Evolutionary conservation across 2,113 vertebrate species (phyloP).

Genomic region (Centropristis striata): DNA sequence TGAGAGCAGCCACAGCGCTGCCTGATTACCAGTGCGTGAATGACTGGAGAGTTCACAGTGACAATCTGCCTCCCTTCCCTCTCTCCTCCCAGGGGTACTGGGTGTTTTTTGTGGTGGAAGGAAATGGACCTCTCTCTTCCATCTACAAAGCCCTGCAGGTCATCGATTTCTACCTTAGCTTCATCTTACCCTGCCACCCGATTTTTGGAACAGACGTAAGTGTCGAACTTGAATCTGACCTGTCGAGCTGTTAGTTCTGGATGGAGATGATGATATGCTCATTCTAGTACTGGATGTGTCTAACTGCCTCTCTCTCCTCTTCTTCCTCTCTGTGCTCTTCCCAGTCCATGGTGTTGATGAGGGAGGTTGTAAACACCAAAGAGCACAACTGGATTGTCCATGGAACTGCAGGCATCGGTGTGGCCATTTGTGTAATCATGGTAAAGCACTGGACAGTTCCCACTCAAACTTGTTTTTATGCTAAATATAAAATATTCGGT

Average conservation of each 20-base stretch:
- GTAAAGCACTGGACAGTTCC: slow-evolving; percentile 46
- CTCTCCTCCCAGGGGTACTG: slow-evolving; percentile 77
- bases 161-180: slow-evolving; percentile 80
- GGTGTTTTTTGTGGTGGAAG: slow-evolving; percentile 79
- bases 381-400: slow-evolving; percentile 77
- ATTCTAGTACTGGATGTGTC: neutral
- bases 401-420: slow-evolving; percentile 68
- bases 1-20: slow-evolving; percentile 23
- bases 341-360: slow-evolving; percentile 74
- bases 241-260: slow-evolving; percentile 5
- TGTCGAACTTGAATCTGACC: neutral
- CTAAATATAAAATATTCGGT: neutral
- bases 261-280: neutral
- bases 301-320: neutral
- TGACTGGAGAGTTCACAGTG: slow-evolving; percentile 23
- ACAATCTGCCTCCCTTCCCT: slow-evolving; percentile 39
- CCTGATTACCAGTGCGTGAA: slow-evolving; percentile 45
- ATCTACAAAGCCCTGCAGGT: slow-evolving; percentile 82
- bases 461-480: neutral
- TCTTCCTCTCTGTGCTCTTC: slow-evolving; percentile 18
- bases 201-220: slow-evolving; percentile 81
- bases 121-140: slow-evolving; percentile 78
- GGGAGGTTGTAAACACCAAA: slow-evolving; percentile 68
- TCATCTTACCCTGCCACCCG: slow-evolving; percentile 72
- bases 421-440: slow-evolving; percentile 77